Base-by-base conservation (phyloP, 2,797 vertebrate species). In the Ibycter americanus region DNA sequence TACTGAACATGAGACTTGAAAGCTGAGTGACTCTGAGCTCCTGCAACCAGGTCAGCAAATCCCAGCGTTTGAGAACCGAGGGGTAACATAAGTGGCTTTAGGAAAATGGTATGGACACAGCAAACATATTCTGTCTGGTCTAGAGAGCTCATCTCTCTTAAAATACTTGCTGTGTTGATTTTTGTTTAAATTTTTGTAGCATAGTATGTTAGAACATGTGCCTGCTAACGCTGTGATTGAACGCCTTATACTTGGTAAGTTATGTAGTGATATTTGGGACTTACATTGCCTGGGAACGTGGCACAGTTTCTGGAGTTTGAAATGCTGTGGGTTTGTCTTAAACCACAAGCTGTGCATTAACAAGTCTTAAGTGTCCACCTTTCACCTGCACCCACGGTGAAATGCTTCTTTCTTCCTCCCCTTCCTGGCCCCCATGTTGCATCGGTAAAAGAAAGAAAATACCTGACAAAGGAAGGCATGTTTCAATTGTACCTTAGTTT, bases 1-100 rank as follows among this genome's bases (percentile, higher is more conserved):
- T 38, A 4, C 4, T 5, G 51, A 36, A 5, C 3, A 0, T 4
- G 17, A 13, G 2, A 1, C 56, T n/a, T 31, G 58, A 49, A 58
- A 85, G 47, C 49, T 27, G 47, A 44, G 88, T 12, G 19, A 26
- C 67, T 54, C 52, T 19, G 74, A 66, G 49, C 52, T 66, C 19
- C 59, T 51, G 12, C 54, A 62, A 21, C 25, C 8, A 2, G 1
- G 2, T 59, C 40, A 79, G 66, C 34, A 36, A 15, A 31, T 47
- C 15, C 27, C 52, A 29, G 15, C 27, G 25, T 67, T 13, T 86
- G n/a, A 46, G 77, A 63, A 15, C 44, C 40, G 15, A 47, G 38
- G 18, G n/a, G 26, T 56, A 71, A 2, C 11, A 3, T 4, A 19
- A 32, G 21, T 46, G 51, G 31, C 84, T 66, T 59, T 40, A 36